phyloP scores from a whole-genome alignment of 1,140 invertebrate species.

The Choristoneura fumiferana region DNA sequence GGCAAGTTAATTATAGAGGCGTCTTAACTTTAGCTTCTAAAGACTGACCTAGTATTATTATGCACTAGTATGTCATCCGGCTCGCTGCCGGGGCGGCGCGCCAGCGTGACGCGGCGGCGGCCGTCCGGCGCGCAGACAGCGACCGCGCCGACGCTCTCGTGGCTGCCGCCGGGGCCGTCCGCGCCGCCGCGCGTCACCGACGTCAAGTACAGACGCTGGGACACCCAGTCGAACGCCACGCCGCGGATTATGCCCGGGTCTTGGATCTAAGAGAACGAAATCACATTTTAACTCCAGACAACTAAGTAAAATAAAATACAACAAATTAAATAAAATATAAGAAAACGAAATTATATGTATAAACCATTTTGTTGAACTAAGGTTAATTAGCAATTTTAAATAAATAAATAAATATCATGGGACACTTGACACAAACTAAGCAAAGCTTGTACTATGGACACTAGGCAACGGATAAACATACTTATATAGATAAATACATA shows the following conservation, averaged over 20 bases:
- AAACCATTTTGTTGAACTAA: too few relatives aligned
- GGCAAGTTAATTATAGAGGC: too few relatives aligned
- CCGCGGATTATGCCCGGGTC: constrained; percentile 83
- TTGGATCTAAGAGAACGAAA: constrained; percentile 35
- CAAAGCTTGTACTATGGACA: too few relatives aligned
- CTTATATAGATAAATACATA: too few relatives aligned
- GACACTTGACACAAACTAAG: too few relatives aligned
- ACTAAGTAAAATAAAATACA: too few relatives aligned
- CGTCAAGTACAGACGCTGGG: constrained; percentile 85
- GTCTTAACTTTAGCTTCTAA: background rate
- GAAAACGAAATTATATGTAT: too few relatives aligned
- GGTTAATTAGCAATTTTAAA: too few relatives aligned
- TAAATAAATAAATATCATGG: too few relatives aligned
- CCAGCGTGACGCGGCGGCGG: constrained; percentile 42
- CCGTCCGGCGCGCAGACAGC: constrained; percentile 42
- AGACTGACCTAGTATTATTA: constrained; percentile 32
- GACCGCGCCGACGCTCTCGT: constrained; percentile 16
- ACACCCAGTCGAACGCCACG: constrained; percentile 88
- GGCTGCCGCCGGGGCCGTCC: constrained; percentile 10
- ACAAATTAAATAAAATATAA: too few relatives aligned
- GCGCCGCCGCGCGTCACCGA: constrained; percentile 20
- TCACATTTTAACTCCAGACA: too few relatives aligned
- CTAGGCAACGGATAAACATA: too few relatives aligned
- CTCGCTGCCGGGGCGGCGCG: constrained; percentile 33
- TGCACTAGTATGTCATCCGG: constrained; percentile 50